Base-by-base conservation (phyloP, 1,140 invertebrate species). In the Medauroidea extradentata region DNA sequence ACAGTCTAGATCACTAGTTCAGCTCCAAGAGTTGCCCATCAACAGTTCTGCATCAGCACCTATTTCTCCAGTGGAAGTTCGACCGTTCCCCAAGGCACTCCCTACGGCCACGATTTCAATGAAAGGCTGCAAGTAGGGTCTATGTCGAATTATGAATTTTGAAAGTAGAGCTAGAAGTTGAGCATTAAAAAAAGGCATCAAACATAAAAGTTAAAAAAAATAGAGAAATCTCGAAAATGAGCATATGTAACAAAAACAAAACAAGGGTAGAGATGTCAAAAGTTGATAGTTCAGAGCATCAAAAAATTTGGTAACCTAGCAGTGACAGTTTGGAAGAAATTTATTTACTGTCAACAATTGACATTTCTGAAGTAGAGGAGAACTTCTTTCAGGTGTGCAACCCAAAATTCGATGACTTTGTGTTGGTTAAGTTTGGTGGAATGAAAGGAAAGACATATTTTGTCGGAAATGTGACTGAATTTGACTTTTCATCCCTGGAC, bases 381-480 rank as follows among this genome's bases (percentile, higher is more conserved):
- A n/a, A 51, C 18, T 51, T 51, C 49, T 27, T 51, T 51, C 3
- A 9, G n/a, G 49, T 51, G 24, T 46, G 43, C 43, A 18, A 46
- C 13, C 43, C 43, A 3, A 46, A 8, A 46, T 4, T 46, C 7
- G 23, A 46, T 18, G 43, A 46, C 13, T 46, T n/a, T n/a, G 43
- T 46, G 16, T 46, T 46, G 3, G 43, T 46, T 46, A 14, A 46
- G 43, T 46, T 46, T 46, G 43, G 16, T 23, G 43, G 43, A 7
- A 46, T 4, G 43, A 46, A 46, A 46, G n/a, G 43, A 18, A 46
- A 46, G 16, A 46, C 23, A 19, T 46, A 46, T 46, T 46, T 46
- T 46, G 43, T 46, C 3, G 43, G 43, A 46, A 19, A 46, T 18
- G 43, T 46, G 16, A 46, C 43, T 9, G 43, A 46, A 46, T 3